Percentiles rank a stretch among this genome's conserved stretches.
Evolutionary conservation across 2,113 vertebrate genomes (phyloP).

Genomic region (Phodopus roborovskii): DNA sequence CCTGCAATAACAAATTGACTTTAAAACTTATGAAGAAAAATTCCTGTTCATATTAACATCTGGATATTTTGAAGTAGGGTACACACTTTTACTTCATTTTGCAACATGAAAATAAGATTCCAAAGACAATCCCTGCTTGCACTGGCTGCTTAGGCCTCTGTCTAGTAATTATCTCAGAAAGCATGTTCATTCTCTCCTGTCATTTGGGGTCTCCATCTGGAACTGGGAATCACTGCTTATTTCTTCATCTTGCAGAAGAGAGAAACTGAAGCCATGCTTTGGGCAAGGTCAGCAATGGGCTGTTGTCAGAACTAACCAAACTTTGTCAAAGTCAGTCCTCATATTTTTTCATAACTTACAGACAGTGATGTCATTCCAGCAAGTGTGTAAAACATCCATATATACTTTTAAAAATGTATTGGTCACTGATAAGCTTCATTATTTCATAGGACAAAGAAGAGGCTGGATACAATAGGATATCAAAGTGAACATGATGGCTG

Average conservation of each 20-base stretch:
- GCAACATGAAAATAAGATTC: not conserved
- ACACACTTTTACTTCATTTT: not conserved
- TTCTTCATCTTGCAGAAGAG: not conserved
- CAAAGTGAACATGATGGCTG: not conserved
- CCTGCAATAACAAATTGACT: not conserved
- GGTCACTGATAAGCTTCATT: not conserved
- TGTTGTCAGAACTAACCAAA: not conserved
- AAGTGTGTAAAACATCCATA: not conserved
- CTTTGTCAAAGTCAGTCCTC: not conserved
- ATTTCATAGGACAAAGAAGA: not conserved
- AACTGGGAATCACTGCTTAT: not conserved
- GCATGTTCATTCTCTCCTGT: not conserved
- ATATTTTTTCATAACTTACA: not conserved
- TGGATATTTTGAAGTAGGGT: not conserved
- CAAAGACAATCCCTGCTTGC: not conserved
- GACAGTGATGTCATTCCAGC: not conserved
- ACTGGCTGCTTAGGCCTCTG: not conserved
- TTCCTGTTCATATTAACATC: not conserved
- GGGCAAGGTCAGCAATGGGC: not conserved
- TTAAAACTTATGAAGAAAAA: not conserved
- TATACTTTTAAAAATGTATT: not conserved
- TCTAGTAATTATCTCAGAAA: not conserved
- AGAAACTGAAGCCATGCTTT: slow-evolving; percentile 11
- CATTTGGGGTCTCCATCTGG: not conserved
- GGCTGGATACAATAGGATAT: not conserved